These are phyloP conservation scores for Limnephilus auricula DNA, from an alignment of 2,888 invertebrate species.

Conservation along the genomic window DNA sequence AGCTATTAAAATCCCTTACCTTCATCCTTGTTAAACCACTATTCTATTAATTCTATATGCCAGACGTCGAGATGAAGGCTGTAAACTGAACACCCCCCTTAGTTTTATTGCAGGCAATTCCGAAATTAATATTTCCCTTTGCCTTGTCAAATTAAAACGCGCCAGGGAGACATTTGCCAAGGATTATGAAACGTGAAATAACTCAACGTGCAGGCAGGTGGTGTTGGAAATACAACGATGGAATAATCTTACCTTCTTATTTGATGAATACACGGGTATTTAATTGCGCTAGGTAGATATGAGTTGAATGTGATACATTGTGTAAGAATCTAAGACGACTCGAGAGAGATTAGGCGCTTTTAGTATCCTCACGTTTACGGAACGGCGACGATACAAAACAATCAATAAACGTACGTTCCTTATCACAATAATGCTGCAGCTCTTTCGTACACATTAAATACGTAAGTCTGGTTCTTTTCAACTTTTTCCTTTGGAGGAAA, in stretches of 20 bases:
- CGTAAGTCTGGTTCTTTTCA: no score
- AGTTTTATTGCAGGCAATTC: background rate
- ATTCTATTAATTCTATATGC: background rate
- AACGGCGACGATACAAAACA: no score
- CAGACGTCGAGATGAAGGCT: slow-evolving; percentile 2
- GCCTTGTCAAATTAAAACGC: slow-evolving; percentile 2
- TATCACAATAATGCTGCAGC: no score
- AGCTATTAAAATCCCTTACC: background rate
- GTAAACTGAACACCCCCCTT: background rate
- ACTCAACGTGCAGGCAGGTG: background rate
- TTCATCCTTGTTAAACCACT: background rate
- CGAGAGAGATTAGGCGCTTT: no score
- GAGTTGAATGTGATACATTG: background rate
- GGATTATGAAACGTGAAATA: slow-evolving; percentile 2
- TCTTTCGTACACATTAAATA: no score
- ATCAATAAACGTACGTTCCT: no score
- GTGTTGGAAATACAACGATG: background rate
- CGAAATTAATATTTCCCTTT: slow-evolving; percentile 2
- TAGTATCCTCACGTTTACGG: no score
- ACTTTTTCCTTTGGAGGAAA: no score
- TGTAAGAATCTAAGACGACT: background rate
- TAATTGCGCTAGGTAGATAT: background rate
- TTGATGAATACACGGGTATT: background rate
- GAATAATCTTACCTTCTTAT: background rate
- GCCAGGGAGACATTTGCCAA: background rate